Base-by-base conservation (phyloP, 2,113 vertebrate genomes). In the Regulus satrapa region DNA sequence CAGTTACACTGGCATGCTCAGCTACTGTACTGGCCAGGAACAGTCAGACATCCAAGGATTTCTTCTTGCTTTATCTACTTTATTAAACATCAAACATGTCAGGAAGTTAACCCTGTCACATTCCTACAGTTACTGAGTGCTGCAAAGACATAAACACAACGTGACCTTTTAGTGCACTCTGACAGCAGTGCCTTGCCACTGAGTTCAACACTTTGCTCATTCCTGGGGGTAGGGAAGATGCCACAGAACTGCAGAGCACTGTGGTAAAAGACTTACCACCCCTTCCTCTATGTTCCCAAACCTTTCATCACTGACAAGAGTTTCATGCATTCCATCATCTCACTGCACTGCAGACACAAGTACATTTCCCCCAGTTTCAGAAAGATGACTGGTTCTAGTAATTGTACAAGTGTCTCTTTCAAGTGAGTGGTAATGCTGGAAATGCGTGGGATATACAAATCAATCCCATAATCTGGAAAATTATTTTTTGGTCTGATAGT, bases 1-100 rank as follows among this genome's bases (percentile, higher is more conserved):
- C 15, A 40, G 54, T 77, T 62, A 80, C 32, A 58, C 21, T 72
- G 58, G 58, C 67, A 85, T 6, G 43, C 75, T 94, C 31, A n/a
- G 41, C 66, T 67, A 26, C 58, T 43, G 43, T 36, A 52, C 46
- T 18, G 20, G 51, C 62, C 71, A 94, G 71, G 52, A 89, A 56
- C 18, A 59, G 69, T 6, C 52, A 95, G 52, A 61, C 25, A 54
- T 8, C 25, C 58, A 55, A 34, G 62, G 75, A 72, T n/a, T 76
- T 82, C 34, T 59, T 80, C 75, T 83, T 59, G 49, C 67, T 92
- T 92, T 92, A 94, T 62, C 73, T 95, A 71, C 36, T 88, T 88
- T 64, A 79, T 31, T 82, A 88, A 95, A 85, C 34, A 75, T 71
- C 32, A 81, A 63, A 72, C 32, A 26, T 10, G 40, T 45, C 51